Evolutionary conservation across 2,888 invertebrate species (phyloP).

Genomic region (Ganaspis brasiliensis): DNA sequence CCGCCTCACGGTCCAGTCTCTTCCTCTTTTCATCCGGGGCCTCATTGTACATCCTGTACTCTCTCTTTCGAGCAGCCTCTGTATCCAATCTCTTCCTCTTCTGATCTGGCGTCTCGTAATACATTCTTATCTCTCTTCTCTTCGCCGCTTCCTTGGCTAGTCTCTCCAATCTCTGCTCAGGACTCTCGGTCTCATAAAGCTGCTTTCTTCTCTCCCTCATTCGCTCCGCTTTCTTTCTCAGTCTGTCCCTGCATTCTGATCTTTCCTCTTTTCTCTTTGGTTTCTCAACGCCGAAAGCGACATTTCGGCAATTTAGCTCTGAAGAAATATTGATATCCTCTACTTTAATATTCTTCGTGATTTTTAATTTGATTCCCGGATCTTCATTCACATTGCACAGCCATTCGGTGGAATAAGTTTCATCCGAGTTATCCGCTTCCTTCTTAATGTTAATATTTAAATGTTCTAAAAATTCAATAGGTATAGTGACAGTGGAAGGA

Average conservation of each 20-base stretch:
- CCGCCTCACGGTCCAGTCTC: conserved; percentile 72
- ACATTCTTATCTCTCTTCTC: conserved; percentile 72
- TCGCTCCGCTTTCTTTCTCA: conserved; percentile 68
- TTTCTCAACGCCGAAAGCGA: no score
- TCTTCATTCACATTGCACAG: conserved; percentile 57
- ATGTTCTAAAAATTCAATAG: conserved; percentile 63
- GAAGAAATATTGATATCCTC: neutral
- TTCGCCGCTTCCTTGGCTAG: conserved; percentile 70
- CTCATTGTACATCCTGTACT: conserved; percentile 73
- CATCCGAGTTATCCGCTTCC: conserved; percentile 58
- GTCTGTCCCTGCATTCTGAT: conserved; percentile 65
- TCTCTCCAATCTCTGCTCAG: conserved; percentile 65
- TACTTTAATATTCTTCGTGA: conserved; percentile 51
- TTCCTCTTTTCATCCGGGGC: conserved; percentile 72
- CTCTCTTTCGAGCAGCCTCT: conserved; percentile 73
- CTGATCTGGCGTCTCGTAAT: conserved; percentile 73
- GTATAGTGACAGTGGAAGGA: conserved; percentile 64
- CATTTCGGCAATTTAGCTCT: no score
- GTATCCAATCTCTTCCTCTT: conserved; percentile 71
- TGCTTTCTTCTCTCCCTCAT: conserved; percentile 71
- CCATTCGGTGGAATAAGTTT: conserved; percentile 65
- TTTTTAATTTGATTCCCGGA: conserved; percentile 51
- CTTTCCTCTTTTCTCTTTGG: conserved; percentile 56
- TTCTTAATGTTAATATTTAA: conserved; percentile 68
- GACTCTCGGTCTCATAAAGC: conserved; percentile 68